phyloP scores from a whole-genome alignment of 2,888 invertebrate genomes.

The Trichopoda pennipes region DNA sequence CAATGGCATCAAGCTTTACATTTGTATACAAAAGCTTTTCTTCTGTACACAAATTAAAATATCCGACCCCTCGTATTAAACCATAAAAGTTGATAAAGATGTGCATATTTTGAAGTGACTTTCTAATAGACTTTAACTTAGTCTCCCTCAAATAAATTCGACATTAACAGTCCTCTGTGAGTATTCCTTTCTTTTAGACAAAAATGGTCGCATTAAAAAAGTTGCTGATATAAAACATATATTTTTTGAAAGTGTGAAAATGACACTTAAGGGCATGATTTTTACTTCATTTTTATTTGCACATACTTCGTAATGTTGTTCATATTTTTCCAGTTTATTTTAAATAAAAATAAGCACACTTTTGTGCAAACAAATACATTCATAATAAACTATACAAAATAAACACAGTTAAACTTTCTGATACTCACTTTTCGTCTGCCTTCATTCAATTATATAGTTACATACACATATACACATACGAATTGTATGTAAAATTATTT shows the following conservation, averaged over 20 bases:
- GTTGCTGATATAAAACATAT: not conserved
- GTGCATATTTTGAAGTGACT: too few relatives aligned
- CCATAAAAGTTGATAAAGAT: too few relatives aligned
- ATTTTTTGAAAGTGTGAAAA: conserved; percentile 52
- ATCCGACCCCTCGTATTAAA: too few relatives aligned
- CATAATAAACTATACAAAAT: too few relatives aligned
- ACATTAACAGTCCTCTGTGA: too few relatives aligned
- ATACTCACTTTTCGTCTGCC: conserved; percentile 1
- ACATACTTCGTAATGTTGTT: conserved; percentile 43
- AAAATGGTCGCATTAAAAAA: conserved; percentile 1
- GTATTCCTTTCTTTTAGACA: too few relatives aligned
- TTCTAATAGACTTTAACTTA: too few relatives aligned
- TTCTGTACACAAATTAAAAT: too few relatives aligned
- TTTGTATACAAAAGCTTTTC: too few relatives aligned
- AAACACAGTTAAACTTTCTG: conserved; percentile 24
- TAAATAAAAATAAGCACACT: conserved; percentile 1
- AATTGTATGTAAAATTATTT: not conserved
- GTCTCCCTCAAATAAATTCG: too few relatives aligned
- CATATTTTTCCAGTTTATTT: conserved; percentile 24
- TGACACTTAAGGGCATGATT: conserved; percentile 51
- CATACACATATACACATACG: not conserved
- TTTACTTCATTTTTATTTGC: conserved; percentile 16
- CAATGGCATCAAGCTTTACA: too few relatives aligned
- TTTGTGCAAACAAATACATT: not conserved
- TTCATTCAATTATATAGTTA: too few relatives aligned